phyloP scores from a whole-genome alignment of 1,140 invertebrate species.

The Eubasilissa regina region DNA sequence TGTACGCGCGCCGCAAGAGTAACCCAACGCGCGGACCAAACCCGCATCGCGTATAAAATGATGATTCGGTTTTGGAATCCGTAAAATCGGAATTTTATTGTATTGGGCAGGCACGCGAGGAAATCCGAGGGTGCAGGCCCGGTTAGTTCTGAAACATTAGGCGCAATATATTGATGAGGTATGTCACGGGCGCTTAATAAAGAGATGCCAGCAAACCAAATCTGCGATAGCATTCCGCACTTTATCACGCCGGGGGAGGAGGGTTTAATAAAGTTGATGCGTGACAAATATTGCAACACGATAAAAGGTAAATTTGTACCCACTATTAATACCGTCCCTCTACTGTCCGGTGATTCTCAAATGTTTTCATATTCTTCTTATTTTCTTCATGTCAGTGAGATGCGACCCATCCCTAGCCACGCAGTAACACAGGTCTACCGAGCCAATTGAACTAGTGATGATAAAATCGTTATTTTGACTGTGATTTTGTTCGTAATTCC shows the following conservation, averaged over 20 bases:
- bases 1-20: neutral
- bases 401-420: too few species aligned
- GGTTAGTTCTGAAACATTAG: conserved; percentile 19
- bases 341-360: too few species aligned
- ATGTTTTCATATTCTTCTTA: too few species aligned
- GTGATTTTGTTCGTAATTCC: too few species aligned
- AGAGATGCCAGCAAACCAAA: neutral
- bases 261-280: neutral
- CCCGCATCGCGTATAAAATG: neutral
- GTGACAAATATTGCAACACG: too few species aligned
- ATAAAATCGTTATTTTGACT: too few species aligned
- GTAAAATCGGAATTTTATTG: conserved; percentile 11
- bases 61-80: neutral
- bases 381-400: too few species aligned
- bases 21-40: neutral
- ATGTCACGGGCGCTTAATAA: conserved; percentile 5
- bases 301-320: too few species aligned
- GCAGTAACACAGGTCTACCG: too few species aligned
- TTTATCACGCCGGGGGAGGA: neutral
- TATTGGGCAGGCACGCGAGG: neutral
- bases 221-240: neutral
- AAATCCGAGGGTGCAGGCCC: neutral
- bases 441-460: too few species aligned
- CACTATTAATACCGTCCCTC: too few species aligned
- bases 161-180: neutral